Evolutionary conservation across 2,888 invertebrate genomes (phyloP).

Genomic region (Drosophila meridiana): DNA sequence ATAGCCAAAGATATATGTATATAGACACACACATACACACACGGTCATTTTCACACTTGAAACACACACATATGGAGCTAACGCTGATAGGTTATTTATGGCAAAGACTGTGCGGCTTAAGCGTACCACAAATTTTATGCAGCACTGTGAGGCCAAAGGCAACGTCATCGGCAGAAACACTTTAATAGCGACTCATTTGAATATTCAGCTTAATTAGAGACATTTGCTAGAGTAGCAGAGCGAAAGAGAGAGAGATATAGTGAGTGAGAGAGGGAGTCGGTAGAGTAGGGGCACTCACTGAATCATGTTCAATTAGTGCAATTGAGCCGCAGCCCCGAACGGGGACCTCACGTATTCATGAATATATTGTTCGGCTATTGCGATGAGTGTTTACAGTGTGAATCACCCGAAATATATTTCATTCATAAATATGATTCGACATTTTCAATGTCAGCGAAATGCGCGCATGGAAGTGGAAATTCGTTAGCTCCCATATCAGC

Average conservation of each 20-base stretch:
- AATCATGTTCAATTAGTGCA: conserved; percentile 78
- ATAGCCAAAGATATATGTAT: conserved; percentile 10
- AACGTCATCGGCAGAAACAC: conserved; percentile 31
- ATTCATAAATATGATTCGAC: conserved; percentile 28
- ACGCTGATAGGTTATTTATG: conserved; percentile 41
- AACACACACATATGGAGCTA: not conserved
- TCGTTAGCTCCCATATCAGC: conserved; percentile 10
- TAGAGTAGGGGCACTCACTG: conserved; percentile 31
- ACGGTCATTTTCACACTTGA: conserved; percentile 43
- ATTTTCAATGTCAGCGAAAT: conserved; percentile 42
- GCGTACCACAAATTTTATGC: conserved; percentile 54
- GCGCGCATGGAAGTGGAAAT: conserved; percentile 5
- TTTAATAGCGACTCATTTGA: conserved; percentile 52
- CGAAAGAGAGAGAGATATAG: not conserved
- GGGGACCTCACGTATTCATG: conserved; percentile 30
- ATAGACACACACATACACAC: not conserved
- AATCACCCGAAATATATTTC: conserved; percentile 33
- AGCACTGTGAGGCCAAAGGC: conserved; percentile 29
- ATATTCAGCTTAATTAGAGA: conserved; percentile 71
- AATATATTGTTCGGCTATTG: conserved; percentile 3
- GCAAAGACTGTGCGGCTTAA: conserved; percentile 46
- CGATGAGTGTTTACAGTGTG: conserved; percentile 31
- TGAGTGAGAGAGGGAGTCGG: not conserved
- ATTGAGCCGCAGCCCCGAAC: conserved; percentile 42
- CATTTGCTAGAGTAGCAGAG: conserved; percentile 9